Percentiles rank a stretch among this genome's conserved stretches.
phyloP scores from a whole-genome alignment of 2,797 vertebrate species.

The Danio jaintianensis region DNA sequence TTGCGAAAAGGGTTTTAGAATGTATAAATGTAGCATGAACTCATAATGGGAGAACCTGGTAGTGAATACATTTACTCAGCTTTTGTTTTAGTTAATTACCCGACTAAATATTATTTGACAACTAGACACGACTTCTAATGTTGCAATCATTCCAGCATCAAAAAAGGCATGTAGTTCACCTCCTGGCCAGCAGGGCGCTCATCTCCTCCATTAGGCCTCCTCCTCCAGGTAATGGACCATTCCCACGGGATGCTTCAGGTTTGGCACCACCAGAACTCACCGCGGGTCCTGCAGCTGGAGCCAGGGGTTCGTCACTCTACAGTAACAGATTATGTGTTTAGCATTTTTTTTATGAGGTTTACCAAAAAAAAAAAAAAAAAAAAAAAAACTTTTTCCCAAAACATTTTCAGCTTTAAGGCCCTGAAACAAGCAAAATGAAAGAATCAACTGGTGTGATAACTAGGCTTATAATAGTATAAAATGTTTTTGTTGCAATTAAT shows the following conservation, averaged over 20 bases:
- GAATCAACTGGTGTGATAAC: no score
- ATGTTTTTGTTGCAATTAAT: no score
- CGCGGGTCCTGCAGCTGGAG: conserved; percentile 71
- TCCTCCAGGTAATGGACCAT: conserved; percentile 90
- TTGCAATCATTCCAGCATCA: neutral
- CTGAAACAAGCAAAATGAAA: no score
- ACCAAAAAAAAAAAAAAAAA: neutral
- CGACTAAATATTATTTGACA: neutral
- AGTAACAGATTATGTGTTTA: neutral
- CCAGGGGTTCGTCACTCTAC: conserved; percentile 88
- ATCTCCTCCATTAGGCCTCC: conserved; percentile 99
- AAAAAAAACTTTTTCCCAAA: no score
- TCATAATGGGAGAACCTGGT: no score
- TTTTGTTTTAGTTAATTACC: neutral
- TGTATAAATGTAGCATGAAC: no score
- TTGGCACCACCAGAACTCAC: conserved; percentile 78
- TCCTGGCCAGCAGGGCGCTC: conserved; percentile 96
- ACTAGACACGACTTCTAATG: neutral
- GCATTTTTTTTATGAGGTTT: neutral
- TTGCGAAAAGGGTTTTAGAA: no score
- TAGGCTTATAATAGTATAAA: no score
- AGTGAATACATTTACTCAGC: no score
- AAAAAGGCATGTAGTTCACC: conserved; percentile 73
- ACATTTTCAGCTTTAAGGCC: neutral
- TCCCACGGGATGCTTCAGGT: conserved; percentile 86